Base-by-base conservation (phyloP, 2,113 vertebrate genomes). In the Eira barbara region DNA sequence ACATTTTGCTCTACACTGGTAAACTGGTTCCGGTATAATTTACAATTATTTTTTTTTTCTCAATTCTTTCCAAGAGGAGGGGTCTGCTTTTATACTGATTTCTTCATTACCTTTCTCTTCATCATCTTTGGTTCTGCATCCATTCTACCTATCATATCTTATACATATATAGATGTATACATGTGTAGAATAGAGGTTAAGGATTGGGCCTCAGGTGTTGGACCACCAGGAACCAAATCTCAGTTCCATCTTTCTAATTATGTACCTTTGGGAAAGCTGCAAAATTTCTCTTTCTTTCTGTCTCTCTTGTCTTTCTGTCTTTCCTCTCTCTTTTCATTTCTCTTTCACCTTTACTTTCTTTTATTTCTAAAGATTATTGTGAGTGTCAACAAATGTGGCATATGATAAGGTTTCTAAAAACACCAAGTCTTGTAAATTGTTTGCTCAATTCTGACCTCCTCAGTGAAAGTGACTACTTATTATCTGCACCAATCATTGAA, bases 1-100 rank as follows among this genome's bases (percentile, higher is more conserved):
- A 96, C 63, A 87, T 78, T 94, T 95, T 83, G 74, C 29, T 92
- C 12, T 63, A 34, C 20, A 34, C 20, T 42, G 59, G 18, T 25
- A 87, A 78, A 88, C 17, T 92, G 42, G 52, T 27, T 81, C 4
- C 4, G 47, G 5, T n/a, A 69, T 63, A 79, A 52, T 91, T 94
- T 82, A 49, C 42, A 94, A 63, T 79, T 61, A 18, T 42, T 90
- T 94, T 95, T 57, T 94, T 57, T 94, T 90, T 81, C 6, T 71
- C 25, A 65, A 49, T 55, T 92, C 1, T 93, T 85, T 57, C 57
- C 57, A 95, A 36, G 36, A 21, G 8, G 12, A 71, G 29, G 27
- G 11, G 11, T 94, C 20, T 86, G 12, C 5, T 78, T 67, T 69
- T 89, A 0, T 27, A 21, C 7, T 92, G 23, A 86, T n/a, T 4